Evolutionary conservation across 1,140 invertebrate species (phyloP).

Genomic region (Trissolcus basalis): DNA sequence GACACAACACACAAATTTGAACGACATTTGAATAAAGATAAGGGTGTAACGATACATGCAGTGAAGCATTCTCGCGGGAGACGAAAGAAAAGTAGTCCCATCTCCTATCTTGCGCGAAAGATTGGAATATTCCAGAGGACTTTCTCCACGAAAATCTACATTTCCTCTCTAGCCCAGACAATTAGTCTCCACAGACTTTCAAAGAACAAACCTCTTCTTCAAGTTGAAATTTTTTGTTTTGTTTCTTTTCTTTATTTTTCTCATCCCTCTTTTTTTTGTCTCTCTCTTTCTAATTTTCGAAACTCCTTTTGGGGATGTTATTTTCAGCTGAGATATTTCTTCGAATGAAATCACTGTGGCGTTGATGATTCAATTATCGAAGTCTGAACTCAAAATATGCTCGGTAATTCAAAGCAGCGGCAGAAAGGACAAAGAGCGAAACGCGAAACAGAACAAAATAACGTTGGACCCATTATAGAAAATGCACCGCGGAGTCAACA

Average conservation of each 20-base stretch:
- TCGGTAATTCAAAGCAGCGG: too few relatives aligned
- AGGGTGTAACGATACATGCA: conserved; percentile 60
- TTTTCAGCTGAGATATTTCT: too few relatives aligned
- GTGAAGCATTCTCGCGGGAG: conserved; percentile 65
- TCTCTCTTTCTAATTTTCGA: too few relatives aligned
- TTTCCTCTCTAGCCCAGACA: conserved; percentile 12
- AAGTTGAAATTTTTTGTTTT: too few relatives aligned
- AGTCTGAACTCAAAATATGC: too few relatives aligned
- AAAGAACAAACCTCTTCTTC: background rate
- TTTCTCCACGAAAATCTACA: too few relatives aligned
- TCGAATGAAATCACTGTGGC: too few relatives aligned
- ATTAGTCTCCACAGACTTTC: conserved; percentile 45
- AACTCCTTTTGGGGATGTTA: too few relatives aligned
- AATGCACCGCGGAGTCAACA: conserved; percentile 46
- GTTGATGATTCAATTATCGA: too few relatives aligned
- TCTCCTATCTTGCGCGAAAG: conserved; percentile 65
- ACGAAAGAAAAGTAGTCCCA: conserved; percentile 68
- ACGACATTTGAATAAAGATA: conserved; percentile 65
- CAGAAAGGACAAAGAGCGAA: too few relatives aligned
- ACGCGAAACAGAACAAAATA: conserved; percentile 10
- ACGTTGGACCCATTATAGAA: conserved; percentile 49
- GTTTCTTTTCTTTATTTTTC: too few relatives aligned
- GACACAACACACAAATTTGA: conserved; percentile 45
- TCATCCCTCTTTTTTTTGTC: too few relatives aligned
- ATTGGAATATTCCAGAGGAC: conserved; percentile 70